These are phyloP conservation scores for Andrena bucephala DNA, from an alignment of 2,888 invertebrate species.

Conservation along the genomic window DNA sequence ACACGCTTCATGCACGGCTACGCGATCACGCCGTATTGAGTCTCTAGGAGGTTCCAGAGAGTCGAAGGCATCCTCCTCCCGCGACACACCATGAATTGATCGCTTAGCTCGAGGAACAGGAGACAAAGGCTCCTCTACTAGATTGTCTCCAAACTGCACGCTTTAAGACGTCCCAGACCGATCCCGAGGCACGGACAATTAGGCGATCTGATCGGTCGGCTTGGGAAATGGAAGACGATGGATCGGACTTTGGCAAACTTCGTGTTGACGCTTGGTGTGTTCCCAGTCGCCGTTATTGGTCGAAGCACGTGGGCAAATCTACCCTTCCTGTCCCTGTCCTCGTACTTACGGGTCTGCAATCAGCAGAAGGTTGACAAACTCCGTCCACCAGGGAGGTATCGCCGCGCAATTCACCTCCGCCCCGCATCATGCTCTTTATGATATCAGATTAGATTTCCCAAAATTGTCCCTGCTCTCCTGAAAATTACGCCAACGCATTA, in stretches of 20 bases:
- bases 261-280: conserved; percentile 58
- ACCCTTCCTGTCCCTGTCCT: conserved; percentile 46
- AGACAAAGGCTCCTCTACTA: conserved; percentile 47
- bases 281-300: conserved; percentile 51
- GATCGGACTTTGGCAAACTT: conserved; percentile 67
- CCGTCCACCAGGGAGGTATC: conserved; percentile 61
- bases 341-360: conserved; percentile 73
- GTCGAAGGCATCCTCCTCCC: conserved; percentile 4
- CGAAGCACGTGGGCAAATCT: conserved; percentile 35
- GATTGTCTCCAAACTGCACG: conserved; percentile 57
- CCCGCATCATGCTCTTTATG: conserved; percentile 43
- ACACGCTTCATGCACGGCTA: conserved; percentile 35
- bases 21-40: conserved; percentile 38
- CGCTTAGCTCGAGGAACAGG: conserved; percentile 30
- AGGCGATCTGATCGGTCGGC: conserved; percentile 61
- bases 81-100: conserved; percentile 26
- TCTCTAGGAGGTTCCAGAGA: conserved; percentile 39
- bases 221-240: conserved; percentile 20
- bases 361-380: conserved; percentile 72
- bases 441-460: conserved; percentile 70
- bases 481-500: conserved; percentile 58
- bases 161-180: conserved; percentile 49
- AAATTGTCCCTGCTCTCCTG: conserved; percentile 50
- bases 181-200: conserved; percentile 65
- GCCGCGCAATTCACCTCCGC: conserved; percentile 67